These are phyloP conservation scores for Zophobas atratus DNA, from an alignment of 1,140 invertebrate genomes.

Conservation along the genomic window DNA sequence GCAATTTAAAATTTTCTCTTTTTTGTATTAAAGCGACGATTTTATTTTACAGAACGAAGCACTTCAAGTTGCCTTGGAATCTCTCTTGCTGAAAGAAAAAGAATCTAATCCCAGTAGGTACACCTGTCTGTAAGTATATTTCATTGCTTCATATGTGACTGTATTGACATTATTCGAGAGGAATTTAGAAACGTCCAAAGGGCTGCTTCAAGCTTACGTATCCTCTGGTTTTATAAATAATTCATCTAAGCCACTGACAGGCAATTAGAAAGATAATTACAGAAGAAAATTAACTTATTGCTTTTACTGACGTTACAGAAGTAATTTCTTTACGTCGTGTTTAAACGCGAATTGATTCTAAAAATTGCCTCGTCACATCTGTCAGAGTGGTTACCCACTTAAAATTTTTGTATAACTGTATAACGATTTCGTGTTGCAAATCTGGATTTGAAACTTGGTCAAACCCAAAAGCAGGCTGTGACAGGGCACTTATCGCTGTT, in stretches of 20 bases:
- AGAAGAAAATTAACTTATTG: conserved; percentile 7
- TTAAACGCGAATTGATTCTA: background rate
- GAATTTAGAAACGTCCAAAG: background rate
- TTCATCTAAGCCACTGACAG: conserved; percentile 22
- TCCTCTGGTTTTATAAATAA: conserved; percentile 13
- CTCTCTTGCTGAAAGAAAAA: conserved; percentile 66
- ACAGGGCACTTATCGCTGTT: no score
- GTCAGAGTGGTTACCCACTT: no score
- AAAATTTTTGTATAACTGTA: no score
- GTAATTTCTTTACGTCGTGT: background rate
- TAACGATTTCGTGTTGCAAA: no score
- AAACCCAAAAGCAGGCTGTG: no score
- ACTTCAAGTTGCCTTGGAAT: conserved; percentile 67
- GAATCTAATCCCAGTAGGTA: conserved; percentile 60
- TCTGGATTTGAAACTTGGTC: no score
- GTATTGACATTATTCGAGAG: background rate
- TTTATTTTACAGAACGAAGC: conserved; percentile 70
- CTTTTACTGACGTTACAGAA: background rate
- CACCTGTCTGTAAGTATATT: conserved; percentile 63
- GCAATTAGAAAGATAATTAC: conserved; percentile 27
- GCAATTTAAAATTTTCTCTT: background rate
- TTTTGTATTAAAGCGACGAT: conserved; percentile 14
- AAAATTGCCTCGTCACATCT: background rate
- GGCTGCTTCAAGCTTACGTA: background rate
- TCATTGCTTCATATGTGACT: conserved; percentile 14